Evolutionary conservation across 2,113 vertebrate species (phyloP).

Genomic region (Scalopus aquaticus): DNA sequence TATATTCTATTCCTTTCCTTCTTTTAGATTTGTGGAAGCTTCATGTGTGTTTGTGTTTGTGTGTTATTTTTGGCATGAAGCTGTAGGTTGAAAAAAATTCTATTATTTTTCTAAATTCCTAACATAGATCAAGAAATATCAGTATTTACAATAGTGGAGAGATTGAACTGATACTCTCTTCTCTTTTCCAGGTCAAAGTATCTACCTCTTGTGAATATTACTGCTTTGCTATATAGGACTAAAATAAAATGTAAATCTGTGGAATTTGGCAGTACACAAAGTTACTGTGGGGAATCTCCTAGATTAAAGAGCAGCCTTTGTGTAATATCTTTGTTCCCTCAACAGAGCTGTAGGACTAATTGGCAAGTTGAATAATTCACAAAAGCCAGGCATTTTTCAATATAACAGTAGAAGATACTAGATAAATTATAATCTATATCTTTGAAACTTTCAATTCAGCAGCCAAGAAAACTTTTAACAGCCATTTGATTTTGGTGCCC

Average conservation of each 20-base stretch:
- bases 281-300: neutral
- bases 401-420: neutral
- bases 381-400: slow-evolving; percentile 46
- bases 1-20: neutral
- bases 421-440: slow-evolving; percentile 11
- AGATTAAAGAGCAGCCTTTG: slow-evolving; percentile 43
- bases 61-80: neutral
- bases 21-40: neutral
- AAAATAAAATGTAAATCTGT: slow-evolving; percentile 25
- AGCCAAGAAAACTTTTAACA: neutral
- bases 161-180: neutral
- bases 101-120: neutral
- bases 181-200: slow-evolving; percentile 7
- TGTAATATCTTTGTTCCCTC: slow-evolving; percentile 50
- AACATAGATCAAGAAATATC: neutral
- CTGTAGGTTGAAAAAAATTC: neutral
- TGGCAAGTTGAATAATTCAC: slow-evolving; percentile 16
- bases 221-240: too few relatives aligned
- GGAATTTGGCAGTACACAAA: slow-evolving; percentile 40
- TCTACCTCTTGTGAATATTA: neutral
- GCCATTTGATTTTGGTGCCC: neutral
- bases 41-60: neutral
- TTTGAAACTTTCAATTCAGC: slow-evolving; percentile 20
- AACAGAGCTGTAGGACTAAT: slow-evolving; percentile 48
- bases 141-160: neutral